These are phyloP conservation scores for Phortica variegata DNA, from an alignment of 1,140 invertebrate species.

Conservation along the genomic window DNA sequence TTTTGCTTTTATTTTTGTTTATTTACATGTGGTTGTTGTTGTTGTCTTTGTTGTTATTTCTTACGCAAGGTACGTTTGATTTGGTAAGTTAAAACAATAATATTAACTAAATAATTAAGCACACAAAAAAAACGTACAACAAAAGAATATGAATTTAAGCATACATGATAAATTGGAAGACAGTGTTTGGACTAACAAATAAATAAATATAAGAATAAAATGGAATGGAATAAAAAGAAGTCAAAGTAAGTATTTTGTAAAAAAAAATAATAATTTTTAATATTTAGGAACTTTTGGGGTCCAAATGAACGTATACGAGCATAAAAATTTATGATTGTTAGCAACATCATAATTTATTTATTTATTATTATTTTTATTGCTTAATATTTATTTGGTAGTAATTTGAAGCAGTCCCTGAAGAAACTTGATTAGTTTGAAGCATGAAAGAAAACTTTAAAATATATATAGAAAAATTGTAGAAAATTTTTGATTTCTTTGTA, in stretches of 20 bases:
- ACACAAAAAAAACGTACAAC: slow-evolving; percentile 27
- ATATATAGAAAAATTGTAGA: too few relatives aligned
- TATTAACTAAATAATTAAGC: too few relatives aligned
- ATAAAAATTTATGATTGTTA: not conserved
- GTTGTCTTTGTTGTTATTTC: too few relatives aligned
- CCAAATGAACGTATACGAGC: not conserved
- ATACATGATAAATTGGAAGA: slow-evolving; percentile 51
- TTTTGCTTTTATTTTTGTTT: too few relatives aligned
- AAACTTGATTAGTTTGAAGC: slow-evolving; percentile 35
- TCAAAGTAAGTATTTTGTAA: slow-evolving; percentile 5
- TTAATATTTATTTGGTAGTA: too few relatives aligned
- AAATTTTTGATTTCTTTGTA: too few relatives aligned
- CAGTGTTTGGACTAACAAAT: slow-evolving; percentile 44
- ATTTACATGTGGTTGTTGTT: too few relatives aligned
- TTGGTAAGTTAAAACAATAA: too few relatives aligned
- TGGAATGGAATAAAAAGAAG: slow-evolving; percentile 5
- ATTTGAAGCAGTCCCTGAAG: slow-evolving; percentile 49
- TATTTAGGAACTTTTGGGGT: not conserved
- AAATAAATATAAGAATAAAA: slow-evolving; percentile 10
- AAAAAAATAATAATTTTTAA: not conserved
- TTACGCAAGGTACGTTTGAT: slow-evolving; percentile 46
- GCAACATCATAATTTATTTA: not conserved
- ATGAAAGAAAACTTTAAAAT: too few relatives aligned
- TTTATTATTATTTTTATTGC: slow-evolving; percentile 27
- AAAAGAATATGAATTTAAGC: slow-evolving; percentile 29